These are phyloP conservation scores for Mus caroli DNA, from an alignment of 2,797 vertebrate species.

Conservation along the genomic window DNA sequence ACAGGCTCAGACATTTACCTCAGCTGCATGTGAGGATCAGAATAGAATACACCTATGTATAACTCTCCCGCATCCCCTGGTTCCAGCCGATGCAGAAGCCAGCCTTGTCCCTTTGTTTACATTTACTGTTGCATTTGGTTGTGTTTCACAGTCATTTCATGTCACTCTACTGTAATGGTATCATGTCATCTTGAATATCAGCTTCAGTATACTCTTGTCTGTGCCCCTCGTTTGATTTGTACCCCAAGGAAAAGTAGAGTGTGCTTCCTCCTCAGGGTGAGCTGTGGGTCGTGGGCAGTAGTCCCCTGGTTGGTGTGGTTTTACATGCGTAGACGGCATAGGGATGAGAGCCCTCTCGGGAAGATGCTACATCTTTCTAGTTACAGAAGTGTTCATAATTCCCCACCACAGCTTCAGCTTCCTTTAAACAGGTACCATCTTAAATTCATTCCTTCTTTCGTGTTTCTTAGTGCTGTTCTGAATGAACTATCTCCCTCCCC, in stretches of 20 bases:
- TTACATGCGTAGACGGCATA: not conserved
- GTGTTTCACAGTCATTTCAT: slow-evolving; percentile 24
- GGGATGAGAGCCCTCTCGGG: not conserved
- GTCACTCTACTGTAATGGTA: not conserved
- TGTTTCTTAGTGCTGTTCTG: slow-evolving; percentile 22
- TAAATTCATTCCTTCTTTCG: slow-evolving; percentile 32
- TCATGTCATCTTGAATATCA: not conserved
- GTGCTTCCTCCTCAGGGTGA: not conserved
- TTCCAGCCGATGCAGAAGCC: not conserved
- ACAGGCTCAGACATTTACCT: slow-evolving; percentile 33
- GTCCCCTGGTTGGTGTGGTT: not conserved
- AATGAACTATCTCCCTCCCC: not conserved
- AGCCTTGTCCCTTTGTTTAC: slow-evolving; percentile 11
- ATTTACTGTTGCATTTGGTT: slow-evolving; percentile 1
- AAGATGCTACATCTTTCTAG: slow-evolving; percentile 11
- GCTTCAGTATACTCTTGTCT: slow-evolving; percentile 1
- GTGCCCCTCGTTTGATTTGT: not conserved
- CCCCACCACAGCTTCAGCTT: slow-evolving; percentile 23
- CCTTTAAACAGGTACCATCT: not conserved
- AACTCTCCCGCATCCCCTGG: not conserved
- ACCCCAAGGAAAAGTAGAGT: not conserved
- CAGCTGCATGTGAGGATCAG: not conserved
- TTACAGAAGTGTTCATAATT: slow-evolving; percentile 15
- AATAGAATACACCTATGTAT: not conserved
- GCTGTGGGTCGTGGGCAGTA: slow-evolving; percentile 34